These are phyloP conservation scores for Lophotis ruficrista DNA, from an alignment of 2,113 vertebrate genomes.

Conservation along the genomic window DNA sequence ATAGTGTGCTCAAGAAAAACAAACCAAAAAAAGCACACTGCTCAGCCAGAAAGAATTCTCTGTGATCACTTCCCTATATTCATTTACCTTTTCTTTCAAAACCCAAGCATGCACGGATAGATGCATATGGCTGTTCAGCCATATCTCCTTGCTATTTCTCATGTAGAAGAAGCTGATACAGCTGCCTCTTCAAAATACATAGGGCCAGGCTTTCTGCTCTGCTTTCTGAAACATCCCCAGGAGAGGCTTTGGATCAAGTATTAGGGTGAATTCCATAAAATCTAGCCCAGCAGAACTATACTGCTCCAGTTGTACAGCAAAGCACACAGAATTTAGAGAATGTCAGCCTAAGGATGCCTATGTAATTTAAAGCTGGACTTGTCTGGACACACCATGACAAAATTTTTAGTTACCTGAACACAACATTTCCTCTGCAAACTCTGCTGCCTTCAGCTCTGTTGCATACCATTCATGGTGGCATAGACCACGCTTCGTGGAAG, in stretches of 20 bases:
- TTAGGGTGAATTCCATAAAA: not conserved
- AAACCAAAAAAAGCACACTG: not conserved
- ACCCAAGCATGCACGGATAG: not conserved
- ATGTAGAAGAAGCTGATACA: not conserved
- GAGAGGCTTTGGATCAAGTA: not conserved
- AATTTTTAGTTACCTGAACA: not conserved
- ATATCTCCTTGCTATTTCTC: not conserved
- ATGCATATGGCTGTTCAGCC: not conserved
- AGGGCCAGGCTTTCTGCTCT: not conserved
- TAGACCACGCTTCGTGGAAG: accelerated
- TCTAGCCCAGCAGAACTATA: not conserved
- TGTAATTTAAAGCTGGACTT: not conserved
- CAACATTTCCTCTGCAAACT: not conserved
- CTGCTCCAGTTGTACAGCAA: not conserved
- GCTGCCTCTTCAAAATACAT: not conserved
- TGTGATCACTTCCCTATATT: not conserved
- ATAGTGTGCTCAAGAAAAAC: not conserved
- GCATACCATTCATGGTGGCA: accelerated
- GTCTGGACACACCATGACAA: not conserved
- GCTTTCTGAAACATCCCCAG: not conserved
- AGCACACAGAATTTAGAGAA: not conserved
- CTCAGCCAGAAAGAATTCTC: not conserved
- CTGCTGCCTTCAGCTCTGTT: not conserved
- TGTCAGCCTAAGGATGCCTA: accelerated
- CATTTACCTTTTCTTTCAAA: not conserved